Evolutionary conservation across 2,888 invertebrate genomes (phyloP), one percentile per base, ranked within the genome.

Genomic region (Syritta pipiens): DNA sequence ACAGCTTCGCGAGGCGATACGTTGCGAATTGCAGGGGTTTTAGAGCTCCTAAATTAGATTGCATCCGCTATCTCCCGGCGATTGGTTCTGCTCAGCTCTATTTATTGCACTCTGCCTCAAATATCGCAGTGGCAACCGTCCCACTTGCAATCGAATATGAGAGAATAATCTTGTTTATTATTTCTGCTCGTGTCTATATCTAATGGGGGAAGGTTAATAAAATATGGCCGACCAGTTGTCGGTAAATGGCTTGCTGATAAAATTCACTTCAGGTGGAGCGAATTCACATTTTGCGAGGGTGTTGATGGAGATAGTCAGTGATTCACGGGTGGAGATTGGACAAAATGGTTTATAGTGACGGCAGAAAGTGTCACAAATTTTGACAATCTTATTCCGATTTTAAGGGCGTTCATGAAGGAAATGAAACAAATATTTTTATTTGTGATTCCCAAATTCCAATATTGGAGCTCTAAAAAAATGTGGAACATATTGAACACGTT

Each of bases 51-150:
- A 46, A 59, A 53, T 60, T 59, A 51, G 35, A 59, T 49, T 60
- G 42, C 12, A 40, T 42, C 37, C 17, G 46, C 30, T 72, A 71
- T 77, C 77, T 77, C 19, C 44, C 32, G 5, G 17, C 44, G 69
- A 49, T 68, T 48, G 57, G 22, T 4, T 68, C 48, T 68, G 35
- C 67, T 74, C 59, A 40, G 44, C 24, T 49, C 32, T 35, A 35
- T 59, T 62, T 46, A 24, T 46, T 57, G 37, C 68, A 40, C 20
- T 68, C 48, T 55, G 40, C 37, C 40, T 68, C 12, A 14, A 22
- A 24, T 68, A 49, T 57, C 35, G 26, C 40, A 17, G 48, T 22
- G 4, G 32, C 22, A 7, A 22, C 9, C 4, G n/a, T 19, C 12
- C n/a, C 4, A 17, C n/a, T 20, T 26, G 3, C 14, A 9, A 40